Evolutionary conservation across 2,113 vertebrate genomes (phyloP), one percentile per base, ranked within the genome.

Genomic region (Vicugna pacos): DNA sequence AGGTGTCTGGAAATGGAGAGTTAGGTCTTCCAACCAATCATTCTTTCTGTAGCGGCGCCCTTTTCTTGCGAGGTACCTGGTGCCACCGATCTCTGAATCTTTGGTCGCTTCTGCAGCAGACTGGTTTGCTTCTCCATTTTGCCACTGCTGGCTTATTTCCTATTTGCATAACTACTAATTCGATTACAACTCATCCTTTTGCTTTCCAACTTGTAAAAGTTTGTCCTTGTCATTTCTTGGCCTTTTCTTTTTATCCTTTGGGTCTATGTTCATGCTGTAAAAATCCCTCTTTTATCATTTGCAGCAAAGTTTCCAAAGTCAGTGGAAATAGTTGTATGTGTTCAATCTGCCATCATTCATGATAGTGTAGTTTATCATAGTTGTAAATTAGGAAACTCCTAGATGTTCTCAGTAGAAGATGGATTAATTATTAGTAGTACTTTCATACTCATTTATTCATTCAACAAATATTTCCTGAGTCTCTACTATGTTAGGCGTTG

Each of bases 381-480:
- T 5, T 67, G 60, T 54, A 84, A 79, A 79, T 73, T 26, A 60
- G 19, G 19, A 77, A 77, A 79, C 58, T 56, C 16, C n/a, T 76
- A 24, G 4, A 28, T 54, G n/a, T 79, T 24, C n/a, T 76, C 8
- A 70, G 4, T 32, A 77, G 26, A 13, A 67, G 30, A 38, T 92
- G 28, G 22, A 89, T 46, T 85, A 32, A 76, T 65, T 76, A 65
- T 50, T 89, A 79, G 15, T 89, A 79, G 15, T 79, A 46, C 2
- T 67, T 73, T 2, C 26, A 75, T 24, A 12, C 4, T 77, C 16
- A 94, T 15, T 80, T 91, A 91, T 35, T 94, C 26, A 70, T 73
- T 90, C 26, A 30, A 80, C 16, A 96, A 73, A 67, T 20, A 84
- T 50, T 76, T 89, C 86, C 54, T 79, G 60, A 77, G 28, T n/a